A percentile compares a stretch with the other conserved stretches of the same genome.
Conservation (phyloP, 2,113 vertebrate species). For the Heterotis niloticus region DNA sequence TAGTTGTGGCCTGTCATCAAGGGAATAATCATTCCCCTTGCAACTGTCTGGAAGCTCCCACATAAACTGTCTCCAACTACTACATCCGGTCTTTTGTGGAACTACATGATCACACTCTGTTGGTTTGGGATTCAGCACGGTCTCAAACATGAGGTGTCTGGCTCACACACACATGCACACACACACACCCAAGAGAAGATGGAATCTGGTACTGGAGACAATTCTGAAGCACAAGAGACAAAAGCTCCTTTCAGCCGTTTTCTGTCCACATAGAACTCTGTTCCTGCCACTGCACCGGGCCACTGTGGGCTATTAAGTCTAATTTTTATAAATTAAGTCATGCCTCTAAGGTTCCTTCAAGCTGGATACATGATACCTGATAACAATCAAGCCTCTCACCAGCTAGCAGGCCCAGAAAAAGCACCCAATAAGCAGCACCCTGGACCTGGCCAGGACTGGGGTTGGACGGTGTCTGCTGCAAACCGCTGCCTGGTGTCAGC, state of each 20-base stretch:
- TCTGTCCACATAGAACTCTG: slow-evolving; percentile 9
- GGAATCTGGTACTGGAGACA: background rate
- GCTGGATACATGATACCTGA: slow-evolving; percentile 30
- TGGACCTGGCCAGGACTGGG: slow-evolving; percentile 2
- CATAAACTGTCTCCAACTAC: background rate
- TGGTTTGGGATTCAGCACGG: background rate
- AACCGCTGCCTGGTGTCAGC: slow-evolving; percentile 17
- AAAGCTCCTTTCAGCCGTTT: background rate
- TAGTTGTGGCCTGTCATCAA: too few relatives aligned
- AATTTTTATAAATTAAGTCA: slow-evolving; percentile 34
- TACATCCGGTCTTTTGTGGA: background rate
- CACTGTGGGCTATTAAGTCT: slow-evolving; percentile 24
- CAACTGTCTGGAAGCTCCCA: too few relatives aligned
- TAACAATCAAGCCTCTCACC: slow-evolving; percentile 18
- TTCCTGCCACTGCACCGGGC: slow-evolving; percentile 28
- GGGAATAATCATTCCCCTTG: too few relatives aligned
- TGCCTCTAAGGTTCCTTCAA: slow-evolving; percentile 28
- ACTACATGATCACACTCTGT: background rate
- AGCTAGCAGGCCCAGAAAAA: background rate
- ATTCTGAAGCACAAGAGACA: background rate
- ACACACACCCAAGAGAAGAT: background rate
- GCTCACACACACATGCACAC: background rate
- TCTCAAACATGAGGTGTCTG: background rate
- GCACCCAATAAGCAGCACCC: background rate
- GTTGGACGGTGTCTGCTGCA: slow-evolving; percentile 21